These are phyloP conservation scores for Pampus argenteus DNA, from an alignment of 2,797 vertebrate species.

Conservation along the genomic window DNA sequence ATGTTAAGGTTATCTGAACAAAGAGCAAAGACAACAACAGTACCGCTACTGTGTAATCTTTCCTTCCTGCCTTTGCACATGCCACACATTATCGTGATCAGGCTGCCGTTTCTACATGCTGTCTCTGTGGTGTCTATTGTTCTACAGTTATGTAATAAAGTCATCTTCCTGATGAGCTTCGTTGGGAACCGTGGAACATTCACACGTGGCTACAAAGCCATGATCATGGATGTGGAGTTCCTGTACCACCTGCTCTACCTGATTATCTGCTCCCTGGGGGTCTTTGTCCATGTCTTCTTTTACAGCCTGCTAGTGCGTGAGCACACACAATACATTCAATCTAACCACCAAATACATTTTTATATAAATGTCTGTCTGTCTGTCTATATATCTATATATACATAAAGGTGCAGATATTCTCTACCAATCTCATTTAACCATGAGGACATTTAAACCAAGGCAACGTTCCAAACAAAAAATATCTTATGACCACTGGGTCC, in stretches of 20 bases:
- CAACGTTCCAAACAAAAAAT: neutral
- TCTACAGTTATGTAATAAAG: conserved; percentile 93
- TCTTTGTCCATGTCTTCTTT: conserved; percentile 99
- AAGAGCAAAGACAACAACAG: neutral
- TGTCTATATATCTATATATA: too few species aligned
- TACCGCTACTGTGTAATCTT: neutral
- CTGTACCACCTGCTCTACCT: conserved; percentile 97
- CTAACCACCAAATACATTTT: neutral
- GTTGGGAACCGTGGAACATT: conserved; percentile 98
- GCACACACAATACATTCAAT: conserved; percentile 8
- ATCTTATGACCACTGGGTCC: neutral
- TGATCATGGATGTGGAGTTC: conserved; percentile 98
- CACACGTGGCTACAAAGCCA: conserved; percentile 94
- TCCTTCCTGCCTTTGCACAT: neutral
- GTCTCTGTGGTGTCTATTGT: conserved; percentile 26
- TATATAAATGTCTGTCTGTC: too few species aligned
- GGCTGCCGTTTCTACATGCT: neutral
- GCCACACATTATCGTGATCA: neutral
- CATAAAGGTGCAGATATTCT: neutral
- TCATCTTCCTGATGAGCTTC: conserved; percentile 98
- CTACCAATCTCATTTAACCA: neutral
- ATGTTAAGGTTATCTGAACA: neutral
- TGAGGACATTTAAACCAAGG: neutral
- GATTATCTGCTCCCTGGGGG: conserved; percentile 94
- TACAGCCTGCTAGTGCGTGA: conserved; percentile 94